Conservation (phyloP, 2,888 invertebrate species). For the Pasiphila rectangulata region DNA sequence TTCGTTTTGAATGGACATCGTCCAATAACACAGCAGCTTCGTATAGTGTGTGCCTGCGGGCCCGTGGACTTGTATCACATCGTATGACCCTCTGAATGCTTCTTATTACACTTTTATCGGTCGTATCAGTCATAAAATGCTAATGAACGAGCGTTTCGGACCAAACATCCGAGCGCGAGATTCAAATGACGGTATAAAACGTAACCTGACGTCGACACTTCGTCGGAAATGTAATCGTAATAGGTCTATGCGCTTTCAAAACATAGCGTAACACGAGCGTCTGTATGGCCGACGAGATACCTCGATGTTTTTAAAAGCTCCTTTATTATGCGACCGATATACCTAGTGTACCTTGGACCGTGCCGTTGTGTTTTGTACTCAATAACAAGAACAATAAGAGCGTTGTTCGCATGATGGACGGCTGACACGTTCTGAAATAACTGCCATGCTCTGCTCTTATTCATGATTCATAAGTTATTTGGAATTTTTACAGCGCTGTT, state of each 20-base stretch:
- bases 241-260: constrained; percentile 75
- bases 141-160: constrained; percentile 77
- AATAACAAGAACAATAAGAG: constrained; percentile 37
- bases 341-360: constrained; percentile 32
- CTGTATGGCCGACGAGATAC: constrained; percentile 65
- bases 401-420: constrained; percentile 31
- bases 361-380: constrained; percentile 36
- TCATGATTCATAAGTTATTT: constrained; percentile 48
- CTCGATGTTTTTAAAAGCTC: constrained; percentile 76
- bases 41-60: constrained; percentile 58
- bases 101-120: constrained; percentile 80
- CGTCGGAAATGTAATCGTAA: constrained; percentile 76
- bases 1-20: constrained; percentile 59
- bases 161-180: constrained; percentile 80
- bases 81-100: constrained; percentile 74
- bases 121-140: constrained; percentile 80
- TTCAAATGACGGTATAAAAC: constrained; percentile 79
- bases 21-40: constrained; percentile 67
- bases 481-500: constrained; percentile 39
- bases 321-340: constrained; percentile 69
- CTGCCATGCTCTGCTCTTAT: constrained; percentile 35
- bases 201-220: constrained; percentile 78
- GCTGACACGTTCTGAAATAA: constrained; percentile 33
- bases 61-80: constrained; percentile 67
- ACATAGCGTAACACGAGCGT: constrained; percentile 74